Base-by-base conservation (phyloP, 2,888 invertebrate genomes). In the Tuberolachnus salignus region DNA sequence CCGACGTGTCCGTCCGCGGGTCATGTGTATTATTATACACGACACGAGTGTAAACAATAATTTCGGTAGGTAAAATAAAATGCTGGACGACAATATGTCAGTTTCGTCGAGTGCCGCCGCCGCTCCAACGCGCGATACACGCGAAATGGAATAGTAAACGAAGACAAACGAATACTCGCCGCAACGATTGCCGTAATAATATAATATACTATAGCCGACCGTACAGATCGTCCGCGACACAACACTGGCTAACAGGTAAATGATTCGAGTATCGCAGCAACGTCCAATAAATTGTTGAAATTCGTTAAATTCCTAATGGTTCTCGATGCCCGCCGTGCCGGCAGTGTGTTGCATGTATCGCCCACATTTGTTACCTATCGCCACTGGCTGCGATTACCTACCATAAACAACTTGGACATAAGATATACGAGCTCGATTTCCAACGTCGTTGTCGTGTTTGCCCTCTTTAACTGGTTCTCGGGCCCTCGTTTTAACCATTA, bases 61-160 rank as follows among this genome's bases (percentile, higher is more conserved):
- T 1, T 42, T n/a, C 1, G 14, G 21, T 14, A 19, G 19, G 21
- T 14, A 19, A 19, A 34, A 53, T 53, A 57, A n/a, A 34, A 69
- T 42, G 69, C 19, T 26, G 14, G 21, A 34, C 67, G 19, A 51
- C 75, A 75, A 75, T 75, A 75, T 75, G 75, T 57, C 67, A 44
- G 74, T 55, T n/a, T 66, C 13, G 63, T 23, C 23, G 46, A 46
- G 57, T 13, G 19, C 19, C n/a, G 23, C 21, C 46, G 57, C 59
- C 21, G 11, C 13, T 21, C 21, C 16, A 34, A 19, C 34, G 19
- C 26, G 49, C 23, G 55, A 63, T 51, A 14, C 3, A 63, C 34
- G 34, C 49, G 11, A 34, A 63, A 73, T 34, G 72, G 16, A n/a
- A 57, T 55, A 55, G 26, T 70, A 44, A 57, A 3, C 6, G 34